A percentile compares a stretch with the other conserved stretches of the same genome.
phyloP scores from a whole-genome alignment of 2,113 vertebrate species.

The Nematolebias whitei region DNA sequence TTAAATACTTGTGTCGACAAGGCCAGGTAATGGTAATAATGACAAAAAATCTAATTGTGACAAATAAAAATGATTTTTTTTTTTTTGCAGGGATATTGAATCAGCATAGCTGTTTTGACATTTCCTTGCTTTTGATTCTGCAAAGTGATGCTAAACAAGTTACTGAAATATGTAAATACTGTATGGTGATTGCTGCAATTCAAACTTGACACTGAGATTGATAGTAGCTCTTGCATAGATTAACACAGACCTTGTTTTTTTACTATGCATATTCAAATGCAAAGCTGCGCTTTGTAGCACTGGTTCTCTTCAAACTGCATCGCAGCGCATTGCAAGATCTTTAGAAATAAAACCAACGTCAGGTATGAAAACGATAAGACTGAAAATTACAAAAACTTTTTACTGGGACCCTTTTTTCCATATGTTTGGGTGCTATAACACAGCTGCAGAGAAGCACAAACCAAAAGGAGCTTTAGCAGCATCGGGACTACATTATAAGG shows the following conservation, averaged over 20 bases:
- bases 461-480: slow-evolving; percentile 81
- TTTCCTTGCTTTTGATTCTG: slow-evolving; percentile 46
- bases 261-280: slow-evolving; percentile 72
- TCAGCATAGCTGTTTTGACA: slow-evolving; percentile 44
- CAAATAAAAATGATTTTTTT: slow-evolving; percentile 57
- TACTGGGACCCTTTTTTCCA: slow-evolving; percentile 58
- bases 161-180: slow-evolving; percentile 62
- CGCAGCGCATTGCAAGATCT: slow-evolving; percentile 41
- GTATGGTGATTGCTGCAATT: slow-evolving; percentile 43
- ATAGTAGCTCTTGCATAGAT: slow-evolving; percentile 61
- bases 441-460: slow-evolving; percentile 83
- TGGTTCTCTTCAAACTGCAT: slow-evolving; percentile 59
- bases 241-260: slow-evolving; percentile 51
- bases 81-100: slow-evolving; percentile 72
- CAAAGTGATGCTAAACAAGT: slow-evolving; percentile 34
- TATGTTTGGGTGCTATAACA: slow-evolving; percentile 79
- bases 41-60: slow-evolving; percentile 48
- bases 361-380: slow-evolving; percentile 60
- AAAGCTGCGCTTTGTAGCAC: slow-evolving; percentile 72
- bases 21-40: slow-evolving; percentile 31
- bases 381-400: slow-evolving; percentile 47
- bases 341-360: slow-evolving; percentile 60
- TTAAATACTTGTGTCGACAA: slow-evolving; percentile 36
- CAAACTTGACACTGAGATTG: slow-evolving; percentile 39
- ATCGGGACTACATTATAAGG: slow-evolving; percentile 70